A percentile compares a stretch with the other conserved stretches of the same genome.
phyloP scores from a whole-genome alignment of 2,797 vertebrate species.

The Atherinosoma microstoma region DNA sequence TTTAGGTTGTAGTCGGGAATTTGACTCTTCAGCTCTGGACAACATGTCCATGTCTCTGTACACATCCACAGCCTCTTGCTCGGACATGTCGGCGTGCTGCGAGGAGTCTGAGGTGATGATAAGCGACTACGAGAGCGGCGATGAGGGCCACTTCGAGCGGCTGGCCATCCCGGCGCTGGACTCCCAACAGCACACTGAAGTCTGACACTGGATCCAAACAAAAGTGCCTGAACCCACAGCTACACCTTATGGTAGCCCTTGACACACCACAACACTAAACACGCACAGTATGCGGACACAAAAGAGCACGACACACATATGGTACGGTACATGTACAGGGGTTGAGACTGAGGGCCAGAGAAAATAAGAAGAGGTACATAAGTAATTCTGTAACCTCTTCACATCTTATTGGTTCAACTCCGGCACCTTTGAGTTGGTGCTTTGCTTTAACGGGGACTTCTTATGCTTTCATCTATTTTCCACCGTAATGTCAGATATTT shows the following conservation, averaged over 20 bases:
- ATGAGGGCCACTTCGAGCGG: slow-evolving; percentile 89
- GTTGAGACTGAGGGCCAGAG: slow-evolving; percentile 53
- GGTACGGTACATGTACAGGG: slow-evolving; percentile 25
- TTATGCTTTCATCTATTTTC: slow-evolving; percentile 13
- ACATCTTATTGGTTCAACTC: slow-evolving; percentile 60
- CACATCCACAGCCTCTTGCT: slow-evolving; percentile 95
- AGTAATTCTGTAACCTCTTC: slow-evolving; percentile 48
- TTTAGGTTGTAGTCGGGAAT: slow-evolving; percentile 86
- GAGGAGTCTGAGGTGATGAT: slow-evolving; percentile 96
- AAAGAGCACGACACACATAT: slow-evolving; percentile 34
- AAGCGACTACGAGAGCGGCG: slow-evolving; percentile 98
- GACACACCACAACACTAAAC: slow-evolving; percentile 44
- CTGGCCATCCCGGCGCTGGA: slow-evolving; percentile 89
- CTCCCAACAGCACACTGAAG: slow-evolving; percentile 96
- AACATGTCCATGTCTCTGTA: slow-evolving; percentile 94
- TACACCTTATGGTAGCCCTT: slow-evolving; percentile 62
- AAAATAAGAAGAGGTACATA: slow-evolving; percentile 19
- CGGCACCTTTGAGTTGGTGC: slow-evolving; percentile 66
- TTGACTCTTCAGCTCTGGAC: slow-evolving; percentile 88
- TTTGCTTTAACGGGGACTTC: slow-evolving; percentile 35
- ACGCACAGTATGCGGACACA: slow-evolving; percentile 48
- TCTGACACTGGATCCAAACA: slow-evolving; percentile 93
- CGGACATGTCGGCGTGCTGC: slow-evolving; percentile 96
- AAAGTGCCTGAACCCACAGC: slow-evolving; percentile 96
- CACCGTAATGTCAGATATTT: neutral